Conservation (phyloP, 2,113 vertebrate species). For the Todiramphus saurophagus region DNA sequence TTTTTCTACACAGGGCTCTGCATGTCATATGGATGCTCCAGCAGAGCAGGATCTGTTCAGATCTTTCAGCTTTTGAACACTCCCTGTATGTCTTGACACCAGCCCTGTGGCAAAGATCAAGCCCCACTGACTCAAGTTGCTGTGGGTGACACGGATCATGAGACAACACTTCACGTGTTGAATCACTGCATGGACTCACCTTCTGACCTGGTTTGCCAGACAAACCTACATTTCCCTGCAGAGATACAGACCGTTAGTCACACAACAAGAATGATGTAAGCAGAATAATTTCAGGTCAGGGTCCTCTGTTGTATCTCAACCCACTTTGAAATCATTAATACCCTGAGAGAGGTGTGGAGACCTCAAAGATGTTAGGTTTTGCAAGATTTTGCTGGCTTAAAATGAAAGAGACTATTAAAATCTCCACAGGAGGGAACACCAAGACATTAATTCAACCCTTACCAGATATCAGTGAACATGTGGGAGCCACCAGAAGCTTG, state of each 20-base stretch:
- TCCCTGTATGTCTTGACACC: neutral
- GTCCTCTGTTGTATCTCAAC: neutral
- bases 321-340: neutral
- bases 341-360: neutral
- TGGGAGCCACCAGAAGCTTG: neutral
- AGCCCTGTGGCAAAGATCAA: neutral
- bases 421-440: accelerated
- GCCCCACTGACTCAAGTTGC: neutral
- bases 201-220: conserved; percentile 89
- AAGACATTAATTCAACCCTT: neutral
- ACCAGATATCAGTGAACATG: accelerated
- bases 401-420: neutral
- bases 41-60: neutral
- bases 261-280: neutral
- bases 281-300: neutral
- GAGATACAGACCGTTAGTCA: neutral
- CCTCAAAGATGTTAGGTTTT: neutral
- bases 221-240: conserved; percentile 88
- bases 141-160: too few relatives aligned
- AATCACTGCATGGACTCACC: conserved; percentile 55
- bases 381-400: neutral
- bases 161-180: accelerated
- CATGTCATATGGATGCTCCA: too few relatives aligned
- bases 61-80: neutral
- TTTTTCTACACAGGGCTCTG: neutral